phyloP scores from a whole-genome alignment of 2,888 invertebrate genomes.

The Epinotia demarniana region DNA sequence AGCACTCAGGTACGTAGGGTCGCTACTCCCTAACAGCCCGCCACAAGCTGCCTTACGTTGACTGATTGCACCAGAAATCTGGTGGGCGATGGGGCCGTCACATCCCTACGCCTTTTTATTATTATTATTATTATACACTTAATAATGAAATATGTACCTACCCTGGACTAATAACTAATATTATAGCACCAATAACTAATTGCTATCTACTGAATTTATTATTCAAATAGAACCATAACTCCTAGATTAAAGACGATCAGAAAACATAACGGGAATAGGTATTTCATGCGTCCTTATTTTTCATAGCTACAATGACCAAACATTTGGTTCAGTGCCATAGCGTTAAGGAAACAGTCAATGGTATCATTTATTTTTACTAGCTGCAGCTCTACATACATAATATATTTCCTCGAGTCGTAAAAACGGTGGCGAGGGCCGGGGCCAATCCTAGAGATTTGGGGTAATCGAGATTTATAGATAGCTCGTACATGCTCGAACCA shows the following conservation, averaged over 20 bases:
- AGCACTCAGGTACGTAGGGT: no score
- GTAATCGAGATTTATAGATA: conserved; percentile 45
- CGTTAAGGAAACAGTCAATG: conserved; percentile 44
- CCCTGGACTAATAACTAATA: no score
- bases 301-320: conserved; percentile 41
- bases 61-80: no score
- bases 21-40: no score
- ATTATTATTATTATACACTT: not conserved
- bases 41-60: no score
- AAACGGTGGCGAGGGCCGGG: conserved; percentile 29
- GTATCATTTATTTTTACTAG: conserved; percentile 45
- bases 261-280: conserved; percentile 10
- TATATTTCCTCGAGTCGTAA: conserved; percentile 43
- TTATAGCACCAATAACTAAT: not conserved
- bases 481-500: conserved; percentile 20
- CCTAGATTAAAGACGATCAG: not conserved
- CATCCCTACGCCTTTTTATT: no score
- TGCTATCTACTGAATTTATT: not conserved
- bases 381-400: conserved; percentile 44
- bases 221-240: not conserved
- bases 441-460: conserved; percentile 43
- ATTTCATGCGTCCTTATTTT: conserved; percentile 33
- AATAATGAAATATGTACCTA: not conserved
- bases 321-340: conserved; percentile 42
- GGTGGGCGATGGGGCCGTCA: no score